Percentiles rank a stretch among this genome's conserved stretches.
These are phyloP conservation scores for Agrypnus murinus DNA, from an alignment of 2,888 invertebrate species.

Conservation along the genomic window DNA sequence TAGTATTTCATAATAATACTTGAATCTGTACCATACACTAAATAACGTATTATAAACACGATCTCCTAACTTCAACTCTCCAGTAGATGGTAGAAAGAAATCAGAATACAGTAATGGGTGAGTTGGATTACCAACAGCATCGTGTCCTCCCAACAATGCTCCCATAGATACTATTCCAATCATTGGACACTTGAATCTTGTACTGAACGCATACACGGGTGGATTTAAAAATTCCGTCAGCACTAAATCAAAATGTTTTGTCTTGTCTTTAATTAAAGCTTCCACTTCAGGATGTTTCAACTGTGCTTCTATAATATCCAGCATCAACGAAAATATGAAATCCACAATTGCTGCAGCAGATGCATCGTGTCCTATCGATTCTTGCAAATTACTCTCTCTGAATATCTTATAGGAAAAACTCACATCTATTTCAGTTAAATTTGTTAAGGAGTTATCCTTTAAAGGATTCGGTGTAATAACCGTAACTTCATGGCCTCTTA, in stretches of 20 bases:
- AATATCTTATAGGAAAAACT: slow-evolving; percentile 51
- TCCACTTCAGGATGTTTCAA: slow-evolving; percentile 31
- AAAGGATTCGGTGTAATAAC: no score
- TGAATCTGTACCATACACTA: slow-evolving; percentile 58
- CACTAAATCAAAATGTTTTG: slow-evolving; percentile 60
- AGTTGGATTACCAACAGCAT: slow-evolving; percentile 59
- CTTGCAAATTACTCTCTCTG: slow-evolving; percentile 17
- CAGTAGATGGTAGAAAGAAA: slow-evolving; percentile 40
- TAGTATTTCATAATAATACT: slow-evolving; percentile 57
- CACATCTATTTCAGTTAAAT: no score
- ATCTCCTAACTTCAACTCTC: slow-evolving; percentile 30
- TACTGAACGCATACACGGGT: slow-evolving; percentile 56
- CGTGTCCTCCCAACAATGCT: slow-evolving; percentile 40
- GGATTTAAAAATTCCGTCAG: slow-evolving; percentile 57
- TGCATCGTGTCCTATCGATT: neutral
- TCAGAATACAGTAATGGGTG: slow-evolving; percentile 60
- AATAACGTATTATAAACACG: slow-evolving; percentile 59
- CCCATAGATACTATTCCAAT: slow-evolving; percentile 52
- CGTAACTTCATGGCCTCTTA: no score
- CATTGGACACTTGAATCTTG: slow-evolving; percentile 53
- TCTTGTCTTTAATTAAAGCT: slow-evolving; percentile 34
- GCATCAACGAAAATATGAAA: neutral
- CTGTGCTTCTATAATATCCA: neutral
- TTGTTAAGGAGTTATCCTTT: no score
- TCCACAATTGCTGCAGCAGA: neutral